phyloP scores from a whole-genome alignment of 2,888 invertebrate species.

The Acanthococcus lagerstroemiae region DNA sequence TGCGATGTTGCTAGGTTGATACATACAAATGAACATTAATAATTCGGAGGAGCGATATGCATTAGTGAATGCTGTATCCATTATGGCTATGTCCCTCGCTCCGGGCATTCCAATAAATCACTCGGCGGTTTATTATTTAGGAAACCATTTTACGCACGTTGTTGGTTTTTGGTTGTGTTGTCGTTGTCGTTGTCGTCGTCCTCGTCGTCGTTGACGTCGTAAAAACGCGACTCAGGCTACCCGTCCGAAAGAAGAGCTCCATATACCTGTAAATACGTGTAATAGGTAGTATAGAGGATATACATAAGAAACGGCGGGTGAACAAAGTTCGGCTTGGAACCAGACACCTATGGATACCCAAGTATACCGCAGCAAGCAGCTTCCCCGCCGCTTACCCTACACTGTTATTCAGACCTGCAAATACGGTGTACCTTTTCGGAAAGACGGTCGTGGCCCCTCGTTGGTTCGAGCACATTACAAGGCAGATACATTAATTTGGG shows the following conservation, averaged over 20 bases:
- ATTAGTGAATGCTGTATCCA: too few relatives aligned
- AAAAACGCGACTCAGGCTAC: neutral
- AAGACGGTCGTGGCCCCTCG: slow-evolving; percentile 1
- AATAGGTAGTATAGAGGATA: too few relatives aligned
- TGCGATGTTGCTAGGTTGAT: too few relatives aligned
- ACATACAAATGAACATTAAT: too few relatives aligned
- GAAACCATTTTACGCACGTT: slow-evolving; percentile 8
- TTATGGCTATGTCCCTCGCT: slow-evolving; percentile 23
- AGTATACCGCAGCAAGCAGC: neutral
- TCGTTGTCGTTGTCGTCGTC: neutral
- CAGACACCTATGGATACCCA: slow-evolving; percentile 13
- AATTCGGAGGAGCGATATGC: too few relatives aligned
- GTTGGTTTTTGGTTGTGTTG: neutral
- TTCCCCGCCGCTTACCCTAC: too few relatives aligned
- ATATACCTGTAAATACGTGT: neutral
- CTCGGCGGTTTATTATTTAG: slow-evolving; percentile 22
- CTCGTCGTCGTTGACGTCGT: neutral
- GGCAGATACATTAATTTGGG: slow-evolving; percentile 29
- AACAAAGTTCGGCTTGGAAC: slow-evolving; percentile 2
- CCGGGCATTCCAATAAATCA: slow-evolving; percentile 21
- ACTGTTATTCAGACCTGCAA: too few relatives aligned
- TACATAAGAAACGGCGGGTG: neutral
- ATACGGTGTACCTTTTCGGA: too few relatives aligned
- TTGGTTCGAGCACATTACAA: neutral
- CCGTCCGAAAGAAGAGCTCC: neutral